Percentiles rank a stretch among this genome's conserved stretches.
phyloP scores from a whole-genome alignment of 2,888 invertebrate species.

The Griposia aprilina region DNA sequence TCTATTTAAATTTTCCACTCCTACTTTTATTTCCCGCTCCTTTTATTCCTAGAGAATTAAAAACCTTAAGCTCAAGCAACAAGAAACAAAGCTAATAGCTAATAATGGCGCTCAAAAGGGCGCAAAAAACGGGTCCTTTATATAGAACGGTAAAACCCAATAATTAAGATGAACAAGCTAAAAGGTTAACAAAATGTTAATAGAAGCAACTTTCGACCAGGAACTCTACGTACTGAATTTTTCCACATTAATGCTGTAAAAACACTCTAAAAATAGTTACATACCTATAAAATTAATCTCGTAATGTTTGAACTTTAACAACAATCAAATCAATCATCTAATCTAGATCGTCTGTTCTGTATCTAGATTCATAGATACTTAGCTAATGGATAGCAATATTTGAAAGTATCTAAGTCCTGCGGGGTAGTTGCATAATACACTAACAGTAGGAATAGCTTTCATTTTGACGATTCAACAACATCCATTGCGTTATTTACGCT shows the following conservation, averaged over 20 bases:
- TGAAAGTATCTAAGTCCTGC: slow-evolving; percentile 16
- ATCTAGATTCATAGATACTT: slow-evolving; percentile 14
- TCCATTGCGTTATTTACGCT: no score
- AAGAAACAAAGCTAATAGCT: not conserved
- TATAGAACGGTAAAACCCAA: slow-evolving; percentile 37
- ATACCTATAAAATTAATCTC: not conserved
- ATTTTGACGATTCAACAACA: no score
- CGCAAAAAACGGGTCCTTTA: not conserved
- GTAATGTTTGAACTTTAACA: slow-evolving; percentile 16
- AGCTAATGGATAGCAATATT: slow-evolving; percentile 15
- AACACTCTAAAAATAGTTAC: not conserved
- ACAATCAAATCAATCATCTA: slow-evolving; percentile 33
- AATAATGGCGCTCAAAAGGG: not conserved
- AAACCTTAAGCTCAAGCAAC: not conserved
- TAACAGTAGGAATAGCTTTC: no score
- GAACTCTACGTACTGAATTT: slow-evolving; percentile 23
- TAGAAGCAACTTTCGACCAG: slow-evolving; percentile 40
- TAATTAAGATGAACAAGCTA: slow-evolving; percentile 20
- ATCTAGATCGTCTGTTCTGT: slow-evolving; percentile 16
- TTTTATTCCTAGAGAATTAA: not conserved
- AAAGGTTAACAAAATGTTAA: slow-evolving; percentile 37
- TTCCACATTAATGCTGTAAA: slow-evolving; percentile 23
- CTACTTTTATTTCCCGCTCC: no score
- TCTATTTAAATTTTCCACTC: no score
- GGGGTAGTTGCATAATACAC: no score